A percentile compares a stretch with the other conserved stretches of the same genome.
Conservation (phyloP, 2,888 invertebrate genomes). For the Scaptomyza polygonia region DNA sequence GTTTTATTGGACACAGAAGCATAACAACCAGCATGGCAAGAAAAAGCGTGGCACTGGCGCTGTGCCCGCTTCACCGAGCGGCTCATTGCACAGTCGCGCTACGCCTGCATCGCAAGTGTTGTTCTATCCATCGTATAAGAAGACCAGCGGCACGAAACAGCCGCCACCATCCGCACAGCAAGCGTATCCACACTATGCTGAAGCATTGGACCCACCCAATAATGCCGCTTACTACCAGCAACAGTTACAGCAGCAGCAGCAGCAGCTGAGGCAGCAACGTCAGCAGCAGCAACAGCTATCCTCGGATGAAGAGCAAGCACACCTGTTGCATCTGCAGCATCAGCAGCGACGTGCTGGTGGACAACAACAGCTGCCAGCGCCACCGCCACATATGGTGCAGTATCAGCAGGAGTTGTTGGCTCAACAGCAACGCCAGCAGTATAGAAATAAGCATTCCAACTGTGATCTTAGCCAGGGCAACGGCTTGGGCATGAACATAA, state of each 20-base stretch:
- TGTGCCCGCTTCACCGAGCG: conserved; percentile 80
- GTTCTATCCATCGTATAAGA: conserved; percentile 83
- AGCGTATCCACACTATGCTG: conserved; percentile 80
- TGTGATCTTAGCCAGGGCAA: conserved; percentile 79
- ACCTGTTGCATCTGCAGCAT: conserved; percentile 77
- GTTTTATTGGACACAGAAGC: conserved; percentile 84
- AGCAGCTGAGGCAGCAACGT: conserved; percentile 52
- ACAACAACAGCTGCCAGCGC: conserved; percentile 70
- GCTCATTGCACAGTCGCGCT: conserved; percentile 80
- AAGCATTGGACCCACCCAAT: conserved; percentile 79
- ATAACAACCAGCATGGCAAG: conserved; percentile 79
- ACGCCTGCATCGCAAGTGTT: conserved; percentile 81
- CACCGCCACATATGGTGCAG: conserved; percentile 75
- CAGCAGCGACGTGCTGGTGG: conserved; percentile 73
- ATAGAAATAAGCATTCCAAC: conserved; percentile 84
- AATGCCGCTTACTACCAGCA: conserved; percentile 72
- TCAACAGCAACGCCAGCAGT: conserved; percentile 66
- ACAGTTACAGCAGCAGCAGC: conserved; percentile 60
- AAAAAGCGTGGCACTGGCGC: conserved; percentile 73
- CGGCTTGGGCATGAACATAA: conserved; percentile 56
- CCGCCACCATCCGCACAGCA: conserved; percentile 46
- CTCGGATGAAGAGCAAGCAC: conserved; percentile 82
- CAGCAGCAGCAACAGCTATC: conserved; percentile 80
- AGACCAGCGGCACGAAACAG: conserved; percentile 71
- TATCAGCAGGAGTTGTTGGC: conserved; percentile 73